Conservation (phyloP, 2,113 vertebrate genomes). For the Scalopus aquaticus region DNA sequence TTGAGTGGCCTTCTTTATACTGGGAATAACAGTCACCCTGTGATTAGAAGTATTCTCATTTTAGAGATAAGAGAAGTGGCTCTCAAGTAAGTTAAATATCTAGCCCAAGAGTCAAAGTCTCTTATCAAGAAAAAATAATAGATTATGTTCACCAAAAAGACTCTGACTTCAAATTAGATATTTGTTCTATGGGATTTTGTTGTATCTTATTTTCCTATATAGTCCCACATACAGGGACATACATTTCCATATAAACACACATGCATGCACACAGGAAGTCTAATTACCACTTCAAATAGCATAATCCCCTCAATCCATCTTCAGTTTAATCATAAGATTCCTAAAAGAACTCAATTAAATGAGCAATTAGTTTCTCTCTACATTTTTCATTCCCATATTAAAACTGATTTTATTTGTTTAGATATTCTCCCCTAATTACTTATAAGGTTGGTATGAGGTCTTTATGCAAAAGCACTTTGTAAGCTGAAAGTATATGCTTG, state of each 20-base stretch:
- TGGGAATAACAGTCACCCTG: background rate
- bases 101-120: background rate
- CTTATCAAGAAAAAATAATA: background rate
- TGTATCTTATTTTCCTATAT: background rate
- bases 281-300: background rate
- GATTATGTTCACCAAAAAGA: background rate
- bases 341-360: background rate
- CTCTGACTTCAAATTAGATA: background rate
- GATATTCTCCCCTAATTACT: background rate
- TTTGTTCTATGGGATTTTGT: background rate
- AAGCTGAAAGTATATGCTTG: slow-evolving; percentile 12
- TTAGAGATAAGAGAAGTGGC: background rate
- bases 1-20: background rate
- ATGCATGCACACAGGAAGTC: background rate
- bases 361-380: background rate
- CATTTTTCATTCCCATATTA: background rate
- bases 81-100: background rate
- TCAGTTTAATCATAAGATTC: background rate
- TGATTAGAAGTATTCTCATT: background rate
- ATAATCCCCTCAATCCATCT: background rate
- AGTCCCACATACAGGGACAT: background rate
- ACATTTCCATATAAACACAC: background rate
- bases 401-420: background rate
- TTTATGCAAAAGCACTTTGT: slow-evolving; percentile 26
- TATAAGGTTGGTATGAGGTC: background rate